Percentiles rank a stretch among this genome's conserved stretches.
phyloP scores from a whole-genome alignment of 2,797 vertebrate genomes.

The Margarornis squamiger region DNA sequence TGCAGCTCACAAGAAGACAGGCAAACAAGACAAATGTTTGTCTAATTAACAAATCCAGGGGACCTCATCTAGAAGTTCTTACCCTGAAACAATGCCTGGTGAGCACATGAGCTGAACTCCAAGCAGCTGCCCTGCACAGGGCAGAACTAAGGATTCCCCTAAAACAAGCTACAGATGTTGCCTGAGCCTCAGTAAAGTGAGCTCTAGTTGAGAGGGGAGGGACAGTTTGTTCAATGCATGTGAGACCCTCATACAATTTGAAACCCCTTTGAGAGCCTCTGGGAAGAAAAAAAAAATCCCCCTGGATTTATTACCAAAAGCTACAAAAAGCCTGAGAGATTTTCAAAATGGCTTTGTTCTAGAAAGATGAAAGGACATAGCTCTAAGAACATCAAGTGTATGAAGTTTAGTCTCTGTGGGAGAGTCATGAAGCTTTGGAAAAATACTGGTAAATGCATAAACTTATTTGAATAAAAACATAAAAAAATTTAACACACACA shows the following conservation, averaged over 20 bases:
- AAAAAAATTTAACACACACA: neutral
- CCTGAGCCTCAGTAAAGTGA: neutral
- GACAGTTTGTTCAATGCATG: constrained; percentile 30
- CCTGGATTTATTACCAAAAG: constrained; percentile 63
- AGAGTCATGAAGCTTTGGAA: constrained; percentile 39
- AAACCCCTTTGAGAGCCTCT: constrained; percentile 31
- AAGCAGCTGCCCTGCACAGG: neutral
- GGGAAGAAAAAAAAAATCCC: constrained; percentile 25
- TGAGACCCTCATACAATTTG: constrained; percentile 21
- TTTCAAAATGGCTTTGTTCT: constrained; percentile 70
- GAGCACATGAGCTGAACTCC: neutral
- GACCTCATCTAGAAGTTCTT: neutral
- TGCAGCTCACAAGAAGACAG: neutral
- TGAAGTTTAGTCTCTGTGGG: constrained; percentile 58
- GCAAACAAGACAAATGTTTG: neutral
- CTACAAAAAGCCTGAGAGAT: constrained; percentile 65
- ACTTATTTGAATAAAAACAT: constrained; percentile 57
- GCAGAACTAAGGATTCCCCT: neutral
- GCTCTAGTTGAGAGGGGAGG: constrained; percentile 32
- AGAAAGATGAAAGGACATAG: constrained; percentile 61
- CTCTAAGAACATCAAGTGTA: constrained; percentile 53
- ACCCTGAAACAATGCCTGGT: neutral
- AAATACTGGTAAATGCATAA: constrained; percentile 41
- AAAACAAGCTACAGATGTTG: constrained; percentile 8
- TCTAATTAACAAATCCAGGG: neutral